These are phyloP conservation scores for Microplitis mediator DNA, from an alignment of 1,140 invertebrate genomes.

Conservation along the genomic window DNA sequence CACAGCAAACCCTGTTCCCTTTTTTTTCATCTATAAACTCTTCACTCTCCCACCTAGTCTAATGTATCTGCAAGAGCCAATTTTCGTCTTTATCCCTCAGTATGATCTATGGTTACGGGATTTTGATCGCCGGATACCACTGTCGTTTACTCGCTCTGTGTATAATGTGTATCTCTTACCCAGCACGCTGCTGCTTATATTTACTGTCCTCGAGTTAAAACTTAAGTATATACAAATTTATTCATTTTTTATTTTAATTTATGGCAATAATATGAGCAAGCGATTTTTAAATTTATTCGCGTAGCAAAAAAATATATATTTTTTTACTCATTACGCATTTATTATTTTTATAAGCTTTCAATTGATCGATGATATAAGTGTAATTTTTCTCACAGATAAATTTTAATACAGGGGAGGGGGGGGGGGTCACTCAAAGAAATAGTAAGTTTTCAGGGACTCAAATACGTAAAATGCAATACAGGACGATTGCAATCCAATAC, in stretches of 20 bases:
- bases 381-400: no score
- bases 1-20: constrained; percentile 27
- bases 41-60: constrained; percentile 44
- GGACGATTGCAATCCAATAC: no score
- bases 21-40: constrained; percentile 16
- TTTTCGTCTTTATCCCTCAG: constrained; percentile 56
- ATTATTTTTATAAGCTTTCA: no score
- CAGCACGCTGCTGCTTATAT: not conserved
- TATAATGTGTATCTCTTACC: constrained; percentile 24
- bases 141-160: constrained; percentile 43
- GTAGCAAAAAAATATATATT: no score
- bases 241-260: not conserved
- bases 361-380: no score
- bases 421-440: no score
- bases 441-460: no score
- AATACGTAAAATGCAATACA: no score
- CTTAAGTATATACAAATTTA: not conserved
- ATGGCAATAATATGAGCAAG: not conserved
- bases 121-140: constrained; percentile 58
- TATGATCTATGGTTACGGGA: constrained; percentile 57
- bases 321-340: no score
- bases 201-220: not conserved
- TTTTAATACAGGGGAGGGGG: no score
- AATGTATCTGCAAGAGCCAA: constrained; percentile 61
- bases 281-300: no score